These are phyloP conservation scores for Girardia tigrina DNA, from an alignment of 2,888 invertebrate genomes.

Conservation along the genomic window DNA sequence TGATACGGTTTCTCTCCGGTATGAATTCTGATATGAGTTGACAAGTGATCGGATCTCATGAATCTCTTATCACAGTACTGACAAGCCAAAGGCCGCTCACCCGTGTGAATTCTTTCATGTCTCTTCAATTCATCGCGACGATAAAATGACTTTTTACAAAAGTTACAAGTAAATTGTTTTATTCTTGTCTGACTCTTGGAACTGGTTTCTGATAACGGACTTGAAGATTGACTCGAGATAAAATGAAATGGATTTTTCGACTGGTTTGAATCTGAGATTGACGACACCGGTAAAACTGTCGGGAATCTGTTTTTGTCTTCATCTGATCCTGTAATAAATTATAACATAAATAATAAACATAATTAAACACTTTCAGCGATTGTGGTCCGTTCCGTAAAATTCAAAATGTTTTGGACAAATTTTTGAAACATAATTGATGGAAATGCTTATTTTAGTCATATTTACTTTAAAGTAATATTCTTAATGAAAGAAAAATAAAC, in stretches of 20 bases:
- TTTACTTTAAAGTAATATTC: too few species aligned
- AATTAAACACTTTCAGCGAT: too few species aligned
- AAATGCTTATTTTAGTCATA: too few species aligned
- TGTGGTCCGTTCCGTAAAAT: too few species aligned
- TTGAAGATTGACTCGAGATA: neutral
- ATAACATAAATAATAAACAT: too few species aligned
- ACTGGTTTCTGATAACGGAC: constrained; percentile 13
- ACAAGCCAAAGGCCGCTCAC: constrained; percentile 11
- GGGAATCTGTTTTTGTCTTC: neutral
- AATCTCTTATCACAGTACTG: constrained; percentile 9
- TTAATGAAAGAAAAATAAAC: too few species aligned
- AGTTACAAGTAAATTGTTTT: neutral
- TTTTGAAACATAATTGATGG: too few species aligned
- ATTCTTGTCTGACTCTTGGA: neutral
- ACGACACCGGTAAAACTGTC: neutral
- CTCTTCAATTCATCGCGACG: constrained; percentile 12
- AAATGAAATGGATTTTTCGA: neutral
- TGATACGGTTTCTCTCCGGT: neutral
- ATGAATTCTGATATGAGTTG: constrained; percentile 13
- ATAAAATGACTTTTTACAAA: constrained; percentile 8
- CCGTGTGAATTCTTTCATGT: constrained; percentile 17
- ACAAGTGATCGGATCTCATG: neutral
- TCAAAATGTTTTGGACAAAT: too few species aligned
- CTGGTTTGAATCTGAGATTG: neutral
- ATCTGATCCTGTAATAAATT: neutral